Evolutionary conservation across 1,140 invertebrate species (phyloP).

Genomic region (Neodiprion virginianus): DNA sequence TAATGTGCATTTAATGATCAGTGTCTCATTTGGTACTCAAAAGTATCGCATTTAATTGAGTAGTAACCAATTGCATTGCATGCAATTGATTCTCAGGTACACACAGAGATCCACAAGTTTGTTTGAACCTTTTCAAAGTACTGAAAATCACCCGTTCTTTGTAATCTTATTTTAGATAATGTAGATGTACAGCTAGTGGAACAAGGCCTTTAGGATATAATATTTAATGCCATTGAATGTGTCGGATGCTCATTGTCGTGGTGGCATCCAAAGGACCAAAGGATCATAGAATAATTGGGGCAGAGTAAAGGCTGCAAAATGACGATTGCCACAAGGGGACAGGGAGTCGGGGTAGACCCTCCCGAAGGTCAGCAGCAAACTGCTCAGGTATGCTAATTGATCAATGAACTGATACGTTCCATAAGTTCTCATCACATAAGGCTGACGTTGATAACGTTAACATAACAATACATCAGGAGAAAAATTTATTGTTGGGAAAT

Average conservation of each 20-base stretch:
- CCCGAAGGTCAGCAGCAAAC: conserved; percentile 66
- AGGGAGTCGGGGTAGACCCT: conserved; percentile 66
- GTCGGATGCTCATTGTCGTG: conserved; percentile 52
- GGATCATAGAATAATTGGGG: conserved; percentile 43
- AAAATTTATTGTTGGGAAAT: no score
- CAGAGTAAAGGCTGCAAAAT: conserved; percentile 50
- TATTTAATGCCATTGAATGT: conserved; percentile 61
- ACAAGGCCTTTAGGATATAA: conserved; percentile 58
- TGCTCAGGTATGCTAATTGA: conserved; percentile 56
- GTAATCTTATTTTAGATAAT: conserved; percentile 56
- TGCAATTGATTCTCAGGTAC: no score
- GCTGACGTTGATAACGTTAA: not conserved
- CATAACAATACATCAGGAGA: not conserved
- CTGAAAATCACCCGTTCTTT: not conserved
- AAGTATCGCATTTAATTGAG: no score
- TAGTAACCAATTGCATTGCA: no score
- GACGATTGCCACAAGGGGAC: conserved; percentile 71
- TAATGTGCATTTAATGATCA: no score
- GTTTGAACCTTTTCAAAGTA: no score
- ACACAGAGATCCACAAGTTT: no score
- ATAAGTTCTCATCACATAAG: conserved; percentile 13
- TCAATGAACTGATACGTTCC: conserved; percentile 7
- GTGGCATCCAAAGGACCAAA: conserved; percentile 47
- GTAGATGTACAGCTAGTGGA: conserved; percentile 58
- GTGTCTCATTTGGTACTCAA: no score